Percentiles rank a stretch among this genome's conserved stretches.
Conservation (phyloP, 2,797 vertebrate genomes). For the Spinibarbus caldwelli region DNA sequence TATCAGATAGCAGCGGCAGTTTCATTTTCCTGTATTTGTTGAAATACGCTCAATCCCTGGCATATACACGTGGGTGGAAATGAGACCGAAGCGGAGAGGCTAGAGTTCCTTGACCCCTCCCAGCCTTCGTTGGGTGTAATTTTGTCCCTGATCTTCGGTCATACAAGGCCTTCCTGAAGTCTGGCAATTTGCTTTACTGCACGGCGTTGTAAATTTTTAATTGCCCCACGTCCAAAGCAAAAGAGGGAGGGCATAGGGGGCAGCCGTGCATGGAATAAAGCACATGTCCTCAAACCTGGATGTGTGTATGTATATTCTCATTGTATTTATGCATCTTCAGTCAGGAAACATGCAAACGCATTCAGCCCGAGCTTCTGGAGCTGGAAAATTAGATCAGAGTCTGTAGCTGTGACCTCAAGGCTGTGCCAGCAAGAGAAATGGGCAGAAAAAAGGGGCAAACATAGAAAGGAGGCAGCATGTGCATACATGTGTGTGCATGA, state of each 20-base stretch:
- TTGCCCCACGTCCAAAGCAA: slow-evolving; percentile 69
- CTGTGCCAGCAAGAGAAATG: slow-evolving; percentile 68
- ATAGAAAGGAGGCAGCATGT: background rate
- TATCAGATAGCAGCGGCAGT: slow-evolving; percentile 57
- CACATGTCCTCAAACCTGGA: slow-evolving; percentile 57
- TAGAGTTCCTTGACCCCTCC: slow-evolving; percentile 66
- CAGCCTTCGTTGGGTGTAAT: slow-evolving; percentile 60
- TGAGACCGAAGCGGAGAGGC: slow-evolving; percentile 58
- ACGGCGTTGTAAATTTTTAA: slow-evolving; percentile 78
- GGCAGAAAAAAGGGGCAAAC: slow-evolving; percentile 61
- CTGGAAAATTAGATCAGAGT: slow-evolving; percentile 80
- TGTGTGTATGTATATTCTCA: background rate
- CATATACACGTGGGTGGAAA: slow-evolving; percentile 59
- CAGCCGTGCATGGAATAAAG: slow-evolving; percentile 61
- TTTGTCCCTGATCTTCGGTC: slow-evolving; percentile 71
- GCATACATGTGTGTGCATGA: slow-evolving; percentile 56
- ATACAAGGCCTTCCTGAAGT: slow-evolving; percentile 73
- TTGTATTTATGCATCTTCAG: background rate
- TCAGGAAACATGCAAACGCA: slow-evolving; percentile 75
- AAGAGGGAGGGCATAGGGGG: slow-evolving; percentile 28
- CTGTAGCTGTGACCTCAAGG: slow-evolving; percentile 74
- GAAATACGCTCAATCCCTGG: slow-evolving; percentile 64
- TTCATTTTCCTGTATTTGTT: slow-evolving; percentile 58
- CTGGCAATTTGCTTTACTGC: slow-evolving; percentile 77
- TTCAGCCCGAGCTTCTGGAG: slow-evolving; percentile 71